phyloP scores from a whole-genome alignment of 2,797 vertebrate species.

The Cyprinodon diabolis region DNA sequence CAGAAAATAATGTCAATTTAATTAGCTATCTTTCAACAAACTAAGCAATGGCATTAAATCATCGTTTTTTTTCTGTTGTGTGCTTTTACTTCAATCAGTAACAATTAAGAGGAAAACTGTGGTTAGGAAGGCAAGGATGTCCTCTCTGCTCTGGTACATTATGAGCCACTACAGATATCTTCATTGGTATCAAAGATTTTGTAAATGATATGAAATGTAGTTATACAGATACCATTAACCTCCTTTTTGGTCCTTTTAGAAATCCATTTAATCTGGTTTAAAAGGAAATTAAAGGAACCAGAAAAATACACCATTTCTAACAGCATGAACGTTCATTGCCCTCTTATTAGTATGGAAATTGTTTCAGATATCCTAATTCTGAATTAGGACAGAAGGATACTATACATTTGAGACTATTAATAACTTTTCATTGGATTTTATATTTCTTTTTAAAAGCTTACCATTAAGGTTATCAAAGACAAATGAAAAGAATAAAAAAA shows the following conservation, averaged over 20 bases:
- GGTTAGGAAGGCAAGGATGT: background rate
- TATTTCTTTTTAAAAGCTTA: conserved; percentile 31
- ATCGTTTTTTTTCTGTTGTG: background rate
- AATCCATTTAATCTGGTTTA: conserved; percentile 69
- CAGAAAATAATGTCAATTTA: background rate
- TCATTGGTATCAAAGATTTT: conserved; percentile 17
- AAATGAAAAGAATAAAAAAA: conserved; percentile 30
- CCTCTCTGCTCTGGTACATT: background rate
- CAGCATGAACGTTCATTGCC: conserved; percentile 57
- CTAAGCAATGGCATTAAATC: background rate
- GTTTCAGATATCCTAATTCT: conserved; percentile 56
- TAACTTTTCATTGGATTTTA: conserved; percentile 47
- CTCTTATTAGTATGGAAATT: conserved; percentile 64
- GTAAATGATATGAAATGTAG: conserved; percentile 32
- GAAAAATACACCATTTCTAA: conserved; percentile 58
- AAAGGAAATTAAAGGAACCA: conserved; percentile 48
- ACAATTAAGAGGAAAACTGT: background rate
- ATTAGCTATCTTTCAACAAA: background rate
- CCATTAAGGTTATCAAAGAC: conserved; percentile 52
- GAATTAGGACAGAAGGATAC: conserved; percentile 62
- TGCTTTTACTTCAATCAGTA: background rate
- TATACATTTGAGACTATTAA: conserved; percentile 61
- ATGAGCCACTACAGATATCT: conserved; percentile 2
- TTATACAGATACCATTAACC: conserved; percentile 29
- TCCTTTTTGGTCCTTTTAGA: conserved; percentile 60